Percentiles rank a stretch among this genome's conserved stretches.
These are phyloP conservation scores for Butorides virescens DNA, from an alignment of 2,113 vertebrate genomes.

Conservation along the genomic window DNA sequence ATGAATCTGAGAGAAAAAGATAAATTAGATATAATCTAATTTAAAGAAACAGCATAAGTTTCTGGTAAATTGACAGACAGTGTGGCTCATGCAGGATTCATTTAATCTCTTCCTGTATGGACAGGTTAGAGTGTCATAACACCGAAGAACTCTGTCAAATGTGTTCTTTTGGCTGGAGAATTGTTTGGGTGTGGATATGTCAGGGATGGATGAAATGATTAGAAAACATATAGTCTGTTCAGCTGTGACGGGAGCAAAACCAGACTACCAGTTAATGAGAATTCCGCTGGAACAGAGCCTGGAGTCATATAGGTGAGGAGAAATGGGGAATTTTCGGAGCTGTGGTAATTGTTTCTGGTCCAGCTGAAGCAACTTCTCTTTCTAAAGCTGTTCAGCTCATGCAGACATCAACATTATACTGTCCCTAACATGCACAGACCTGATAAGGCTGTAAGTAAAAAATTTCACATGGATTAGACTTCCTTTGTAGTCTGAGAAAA, in stretches of 20 bases:
- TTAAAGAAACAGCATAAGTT: background rate
- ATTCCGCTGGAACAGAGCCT: background rate
- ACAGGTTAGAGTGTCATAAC: background rate
- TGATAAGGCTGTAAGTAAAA: background rate
- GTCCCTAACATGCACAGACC: background rate
- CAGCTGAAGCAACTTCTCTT: background rate
- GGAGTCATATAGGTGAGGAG: background rate
- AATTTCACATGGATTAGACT: background rate
- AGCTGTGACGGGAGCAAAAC: background rate
- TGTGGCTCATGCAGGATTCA: background rate
- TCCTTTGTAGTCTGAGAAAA: background rate
- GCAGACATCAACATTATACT: background rate
- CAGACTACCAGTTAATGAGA: background rate
- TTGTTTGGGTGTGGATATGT: conserved; percentile 16
- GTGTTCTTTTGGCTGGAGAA: background rate
- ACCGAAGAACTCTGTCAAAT: background rate
- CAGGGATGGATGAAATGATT: background rate
- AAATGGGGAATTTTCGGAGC: background rate
- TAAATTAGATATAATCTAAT: background rate
- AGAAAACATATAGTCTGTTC: background rate
- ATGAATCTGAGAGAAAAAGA: background rate
- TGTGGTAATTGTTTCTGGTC: background rate
- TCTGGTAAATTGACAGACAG: background rate
- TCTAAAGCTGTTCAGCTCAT: background rate
- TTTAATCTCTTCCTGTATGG: background rate